These are phyloP conservation scores for Neomorphus geoffroyi DNA, from an alignment of 2,797 vertebrate species.

Conservation along the genomic window DNA sequence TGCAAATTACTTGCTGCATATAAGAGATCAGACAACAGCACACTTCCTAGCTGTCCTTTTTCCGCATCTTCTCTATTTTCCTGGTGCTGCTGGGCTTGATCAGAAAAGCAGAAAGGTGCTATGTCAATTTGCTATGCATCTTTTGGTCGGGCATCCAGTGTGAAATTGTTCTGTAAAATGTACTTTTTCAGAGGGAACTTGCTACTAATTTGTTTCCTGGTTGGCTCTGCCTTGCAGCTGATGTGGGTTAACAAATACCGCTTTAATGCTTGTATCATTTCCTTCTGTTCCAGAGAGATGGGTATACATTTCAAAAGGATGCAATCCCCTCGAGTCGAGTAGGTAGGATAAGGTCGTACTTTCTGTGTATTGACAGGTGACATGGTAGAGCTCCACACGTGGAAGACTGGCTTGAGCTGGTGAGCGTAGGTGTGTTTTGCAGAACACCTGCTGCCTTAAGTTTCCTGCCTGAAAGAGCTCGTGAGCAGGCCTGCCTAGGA, in stretches of 20 bases:
- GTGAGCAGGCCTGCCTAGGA: background rate
- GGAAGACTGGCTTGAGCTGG: background rate
- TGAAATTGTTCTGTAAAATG: slow-evolving; percentile 59
- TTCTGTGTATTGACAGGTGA: background rate
- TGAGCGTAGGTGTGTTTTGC: background rate
- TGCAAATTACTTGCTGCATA: background rate
- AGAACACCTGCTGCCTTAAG: background rate
- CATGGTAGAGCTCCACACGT: background rate
- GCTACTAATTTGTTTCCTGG: slow-evolving; percentile 22
- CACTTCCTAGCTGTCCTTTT: background rate
- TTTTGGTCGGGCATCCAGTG: slow-evolving; percentile 45
- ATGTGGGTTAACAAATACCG: background rate
- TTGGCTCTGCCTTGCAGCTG: background rate
- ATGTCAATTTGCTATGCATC: slow-evolving; percentile 37
- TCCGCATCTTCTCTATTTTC: background rate
- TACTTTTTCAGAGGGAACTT: background rate
- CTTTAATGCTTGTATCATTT: background rate
- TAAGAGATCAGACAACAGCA: background rate
- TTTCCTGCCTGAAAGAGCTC: background rate
- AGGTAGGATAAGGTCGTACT: background rate
- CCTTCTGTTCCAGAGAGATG: background rate
- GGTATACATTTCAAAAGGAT: background rate
- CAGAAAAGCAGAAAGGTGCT: slow-evolving; percentile 24
- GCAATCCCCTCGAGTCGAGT: background rate
- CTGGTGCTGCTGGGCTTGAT: background rate